These are phyloP conservation scores for Connochaetes taurinus DNA, from an alignment of 2,113 vertebrate genomes.

Conservation along the genomic window DNA sequence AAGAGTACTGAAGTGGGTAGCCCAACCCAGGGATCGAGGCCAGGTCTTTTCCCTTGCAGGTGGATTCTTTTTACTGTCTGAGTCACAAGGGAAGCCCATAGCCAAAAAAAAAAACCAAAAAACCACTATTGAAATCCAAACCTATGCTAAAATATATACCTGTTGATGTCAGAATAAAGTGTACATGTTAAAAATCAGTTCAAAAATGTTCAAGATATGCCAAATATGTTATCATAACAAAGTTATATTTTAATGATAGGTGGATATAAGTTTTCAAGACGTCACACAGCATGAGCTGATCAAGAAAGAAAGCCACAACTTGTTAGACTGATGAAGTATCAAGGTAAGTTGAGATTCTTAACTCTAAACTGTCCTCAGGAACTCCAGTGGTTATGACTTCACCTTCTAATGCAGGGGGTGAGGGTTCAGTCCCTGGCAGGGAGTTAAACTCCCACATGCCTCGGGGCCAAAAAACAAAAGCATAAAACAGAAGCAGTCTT, in stretches of 20 bases:
- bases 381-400: neutral
- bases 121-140: neutral
- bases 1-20: neutral
- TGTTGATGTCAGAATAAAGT: neutral
- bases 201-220: neutral
- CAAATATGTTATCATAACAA: neutral
- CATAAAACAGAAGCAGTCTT: neutral
- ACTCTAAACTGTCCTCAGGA: neutral
- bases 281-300: neutral
- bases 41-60: neutral
- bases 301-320: neutral
- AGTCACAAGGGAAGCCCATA: neutral
- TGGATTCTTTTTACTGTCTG: neutral
- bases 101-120: neutral
- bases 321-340: neutral
- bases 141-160: too few relatives aligned
- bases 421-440: neutral
- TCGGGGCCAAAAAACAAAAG: neutral
- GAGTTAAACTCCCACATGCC: neutral
- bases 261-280: slow-evolving; percentile 38
- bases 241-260: slow-evolving; percentile 31
- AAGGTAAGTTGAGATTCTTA: slow-evolving; percentile 13
- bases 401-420: neutral
- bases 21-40: neutral
- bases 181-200: neutral